Conservation (phyloP, 1,140 invertebrate genomes). For the Temnothorax curvispinosus region DNA sequence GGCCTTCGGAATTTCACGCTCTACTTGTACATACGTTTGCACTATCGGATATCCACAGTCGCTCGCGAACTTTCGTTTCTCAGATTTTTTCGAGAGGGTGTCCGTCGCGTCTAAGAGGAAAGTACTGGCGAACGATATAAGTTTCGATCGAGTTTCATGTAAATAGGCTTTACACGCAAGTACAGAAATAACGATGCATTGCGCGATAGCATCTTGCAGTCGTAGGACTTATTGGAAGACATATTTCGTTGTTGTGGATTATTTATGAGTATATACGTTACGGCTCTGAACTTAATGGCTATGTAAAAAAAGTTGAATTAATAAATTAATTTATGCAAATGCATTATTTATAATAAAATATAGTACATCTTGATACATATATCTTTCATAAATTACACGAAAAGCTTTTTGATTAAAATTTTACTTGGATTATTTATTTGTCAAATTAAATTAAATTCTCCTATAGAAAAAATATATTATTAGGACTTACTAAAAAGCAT, state of each 20-base stretch:
- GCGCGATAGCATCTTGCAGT: not conserved
- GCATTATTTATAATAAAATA: not conserved
- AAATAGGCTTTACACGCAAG: slow-evolving; percentile 6
- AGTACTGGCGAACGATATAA: slow-evolving; percentile 8
- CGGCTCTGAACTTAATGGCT: not conserved
- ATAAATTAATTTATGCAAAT: not conserved
- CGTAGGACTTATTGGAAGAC: not conserved
- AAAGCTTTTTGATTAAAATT: not conserved
- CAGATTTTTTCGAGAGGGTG: slow-evolving; percentile 42
- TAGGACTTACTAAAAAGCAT: not conserved
- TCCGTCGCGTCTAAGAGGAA: slow-evolving; percentile 11
- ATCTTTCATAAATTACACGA: not conserved
- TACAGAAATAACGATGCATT: not conserved
- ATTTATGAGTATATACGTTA: not conserved
- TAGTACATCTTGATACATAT: not conserved
- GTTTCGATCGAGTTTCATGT: slow-evolving; percentile 36
- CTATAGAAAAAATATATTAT: not conserved
- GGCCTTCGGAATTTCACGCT: slow-evolving; percentile 70
- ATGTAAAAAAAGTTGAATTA: not conserved
- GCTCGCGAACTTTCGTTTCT: slow-evolving; percentile 68
- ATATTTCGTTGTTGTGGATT: not conserved
- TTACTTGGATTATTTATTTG: not conserved
- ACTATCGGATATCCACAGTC: slow-evolving; percentile 40
- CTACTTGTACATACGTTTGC: slow-evolving; percentile 52
- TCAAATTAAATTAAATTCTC: not conserved